These are phyloP conservation scores for Xyrauchen texanus DNA, from an alignment of 2,113 vertebrate genomes.

Conservation along the genomic window DNA sequence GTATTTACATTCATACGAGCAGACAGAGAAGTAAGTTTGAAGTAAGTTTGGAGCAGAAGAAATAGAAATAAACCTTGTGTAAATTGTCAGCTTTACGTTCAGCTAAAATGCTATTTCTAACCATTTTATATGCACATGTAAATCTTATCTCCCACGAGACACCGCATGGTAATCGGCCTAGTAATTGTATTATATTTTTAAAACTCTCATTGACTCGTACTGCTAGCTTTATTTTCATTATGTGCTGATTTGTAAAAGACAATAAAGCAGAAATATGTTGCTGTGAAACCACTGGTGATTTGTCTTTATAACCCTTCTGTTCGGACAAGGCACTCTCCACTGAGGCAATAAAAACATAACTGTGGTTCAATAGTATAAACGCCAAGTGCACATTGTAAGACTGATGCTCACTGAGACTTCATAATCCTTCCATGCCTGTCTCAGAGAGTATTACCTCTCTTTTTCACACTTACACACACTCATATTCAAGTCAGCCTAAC, in stretches of 20 bases:
- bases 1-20: no score
- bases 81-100: no score
- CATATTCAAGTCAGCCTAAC: conserved; percentile 17
- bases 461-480: background rate
- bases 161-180: conserved; percentile 56
- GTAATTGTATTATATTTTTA: conserved; percentile 65
- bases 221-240: conserved; percentile 61
- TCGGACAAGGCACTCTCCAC: conserved; percentile 48
- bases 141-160: conserved; percentile 53
- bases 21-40: no score
- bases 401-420: background rate
- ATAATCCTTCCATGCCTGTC: conserved; percentile 16
- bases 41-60: no score
- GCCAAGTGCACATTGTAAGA: background rate
- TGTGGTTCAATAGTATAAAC: conserved; percentile 35
- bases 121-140: no score
- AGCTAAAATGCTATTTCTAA: no score
- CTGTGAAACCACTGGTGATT: conserved; percentile 52
- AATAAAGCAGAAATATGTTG: conserved; percentile 57
- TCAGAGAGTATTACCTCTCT: conserved; percentile 14
- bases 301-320: conserved; percentile 61
- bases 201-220: conserved; percentile 56
- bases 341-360: conserved; percentile 57
- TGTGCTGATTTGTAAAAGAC: conserved; percentile 63
- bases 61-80: no score